These are phyloP conservation scores for Apotomis betuletana DNA, from an alignment of 2,888 invertebrate genomes.

Conservation along the genomic window DNA sequence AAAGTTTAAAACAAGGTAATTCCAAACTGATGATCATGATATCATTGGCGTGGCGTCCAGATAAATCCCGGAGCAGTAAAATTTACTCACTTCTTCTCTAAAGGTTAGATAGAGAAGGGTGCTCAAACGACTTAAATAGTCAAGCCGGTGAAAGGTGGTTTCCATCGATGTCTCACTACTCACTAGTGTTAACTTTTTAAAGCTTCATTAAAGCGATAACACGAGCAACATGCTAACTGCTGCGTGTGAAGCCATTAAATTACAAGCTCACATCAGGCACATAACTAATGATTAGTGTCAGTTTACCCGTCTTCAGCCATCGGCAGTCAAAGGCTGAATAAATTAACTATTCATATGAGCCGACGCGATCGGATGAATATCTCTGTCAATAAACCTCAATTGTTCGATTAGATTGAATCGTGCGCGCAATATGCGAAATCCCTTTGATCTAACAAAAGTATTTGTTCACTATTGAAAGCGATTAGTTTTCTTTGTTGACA, in stretches of 20 bases:
- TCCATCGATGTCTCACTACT: no score
- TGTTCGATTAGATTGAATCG: conserved; percentile 52
- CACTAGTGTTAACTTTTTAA: conserved; percentile 8
- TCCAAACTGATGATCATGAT: no score
- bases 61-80: no score
- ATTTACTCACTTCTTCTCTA: no score
- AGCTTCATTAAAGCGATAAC: conserved; percentile 21
- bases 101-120: no score
- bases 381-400: conserved; percentile 57
- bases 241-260: conserved; percentile 28
- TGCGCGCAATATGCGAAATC: conserved; percentile 45
- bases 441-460: conserved; percentile 56
- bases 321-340: conserved; percentile 44
- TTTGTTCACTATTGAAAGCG: conserved; percentile 64
- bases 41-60: no score
- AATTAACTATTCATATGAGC: conserved; percentile 50
- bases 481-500: conserved; percentile 68
- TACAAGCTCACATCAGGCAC: conserved; percentile 50
- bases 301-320: conserved; percentile 51
- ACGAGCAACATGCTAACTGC: conserved; percentile 24
- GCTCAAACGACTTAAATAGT: no score
- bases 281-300: conserved; percentile 66
- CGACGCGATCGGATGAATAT: conserved; percentile 49
- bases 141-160: no score
- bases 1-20: no score